phyloP scores from a whole-genome alignment of 92 coral and sea anemone genomes.

The Porites lobata region DNA sequence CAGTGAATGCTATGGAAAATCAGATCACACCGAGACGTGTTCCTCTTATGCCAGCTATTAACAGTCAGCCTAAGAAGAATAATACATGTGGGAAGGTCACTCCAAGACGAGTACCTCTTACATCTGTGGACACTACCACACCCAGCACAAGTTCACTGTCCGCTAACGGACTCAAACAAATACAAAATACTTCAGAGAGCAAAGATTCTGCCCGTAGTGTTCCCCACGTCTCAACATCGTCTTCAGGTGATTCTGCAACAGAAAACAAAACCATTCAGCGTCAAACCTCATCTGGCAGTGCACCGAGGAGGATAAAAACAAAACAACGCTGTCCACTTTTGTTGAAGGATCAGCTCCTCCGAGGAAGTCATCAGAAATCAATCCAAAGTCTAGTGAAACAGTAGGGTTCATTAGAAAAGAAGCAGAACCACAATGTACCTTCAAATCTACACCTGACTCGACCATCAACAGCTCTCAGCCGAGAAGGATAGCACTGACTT shows the following conservation, averaged over 20 bases:
- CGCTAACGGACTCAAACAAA: background rate
- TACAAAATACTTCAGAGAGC: background rate
- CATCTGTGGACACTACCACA: background rate
- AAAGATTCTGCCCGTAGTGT: background rate
- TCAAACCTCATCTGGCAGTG: background rate
- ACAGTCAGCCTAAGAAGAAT: background rate
- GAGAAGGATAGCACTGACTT: constrained; percentile 23
- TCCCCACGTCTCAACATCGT: background rate
- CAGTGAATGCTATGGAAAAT: background rate
- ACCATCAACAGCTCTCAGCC: background rate
- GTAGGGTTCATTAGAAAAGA: background rate
- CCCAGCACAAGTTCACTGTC: background rate
- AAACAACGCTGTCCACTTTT: constrained; percentile 22
- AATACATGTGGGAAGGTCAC: constrained; percentile 15
- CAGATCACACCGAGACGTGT: constrained; percentile 44
- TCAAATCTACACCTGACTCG: background rate
- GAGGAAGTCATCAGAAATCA: background rate
- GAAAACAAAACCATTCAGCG: background rate
- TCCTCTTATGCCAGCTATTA: background rate
- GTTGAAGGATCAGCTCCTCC: constrained; percentile 17
- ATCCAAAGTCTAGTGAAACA: background rate
- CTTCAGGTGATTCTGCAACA: background rate
- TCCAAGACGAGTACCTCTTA: background rate
- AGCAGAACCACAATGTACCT: background rate
- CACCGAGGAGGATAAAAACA: constrained; percentile 47